phyloP scores from a whole-genome alignment of 2,888 invertebrate genomes.

The Mythimna ferrago region DNA sequence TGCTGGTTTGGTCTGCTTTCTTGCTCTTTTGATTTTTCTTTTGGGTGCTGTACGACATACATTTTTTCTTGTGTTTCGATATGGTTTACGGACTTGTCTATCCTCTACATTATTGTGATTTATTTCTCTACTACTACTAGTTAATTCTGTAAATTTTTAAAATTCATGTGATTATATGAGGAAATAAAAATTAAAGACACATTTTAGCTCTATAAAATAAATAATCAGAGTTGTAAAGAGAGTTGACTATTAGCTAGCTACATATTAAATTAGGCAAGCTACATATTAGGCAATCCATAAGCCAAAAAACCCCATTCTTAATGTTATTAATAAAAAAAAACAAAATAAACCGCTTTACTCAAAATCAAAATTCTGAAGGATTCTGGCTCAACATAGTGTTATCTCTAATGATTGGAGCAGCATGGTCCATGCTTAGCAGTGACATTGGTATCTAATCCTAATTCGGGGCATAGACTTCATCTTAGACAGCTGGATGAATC shows the following conservation, averaged over 20 bases:
- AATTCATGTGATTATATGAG: neutral
- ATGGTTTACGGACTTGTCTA: neutral
- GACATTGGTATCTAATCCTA: no score
- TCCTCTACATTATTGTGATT: constrained; percentile 2
- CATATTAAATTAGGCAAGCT: no score
- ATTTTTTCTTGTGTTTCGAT: neutral
- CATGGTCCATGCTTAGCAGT: no score
- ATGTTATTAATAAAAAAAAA: no score
- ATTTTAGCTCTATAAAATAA: neutral
- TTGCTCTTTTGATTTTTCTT: neutral
- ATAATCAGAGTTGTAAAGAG: no score
- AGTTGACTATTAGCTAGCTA: neutral
- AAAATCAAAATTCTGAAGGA: neutral
- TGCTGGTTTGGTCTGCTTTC: neutral
- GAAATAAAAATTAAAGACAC: no score
- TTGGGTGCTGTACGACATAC: neutral
- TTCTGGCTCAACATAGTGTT: neutral
- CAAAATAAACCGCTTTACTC: neutral
- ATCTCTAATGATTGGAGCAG: no score
- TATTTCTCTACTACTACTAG: constrained; percentile 15
- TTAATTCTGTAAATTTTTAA: constrained; percentile 30
- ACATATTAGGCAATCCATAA: no score
- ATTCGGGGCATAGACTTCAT: no score
- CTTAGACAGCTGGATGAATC: neutral
- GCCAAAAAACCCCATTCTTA: no score